These are phyloP conservation scores for Archegozetes longisetosus DNA, from an alignment of 1,140 invertebrate genomes.

Conservation along the genomic window DNA sequence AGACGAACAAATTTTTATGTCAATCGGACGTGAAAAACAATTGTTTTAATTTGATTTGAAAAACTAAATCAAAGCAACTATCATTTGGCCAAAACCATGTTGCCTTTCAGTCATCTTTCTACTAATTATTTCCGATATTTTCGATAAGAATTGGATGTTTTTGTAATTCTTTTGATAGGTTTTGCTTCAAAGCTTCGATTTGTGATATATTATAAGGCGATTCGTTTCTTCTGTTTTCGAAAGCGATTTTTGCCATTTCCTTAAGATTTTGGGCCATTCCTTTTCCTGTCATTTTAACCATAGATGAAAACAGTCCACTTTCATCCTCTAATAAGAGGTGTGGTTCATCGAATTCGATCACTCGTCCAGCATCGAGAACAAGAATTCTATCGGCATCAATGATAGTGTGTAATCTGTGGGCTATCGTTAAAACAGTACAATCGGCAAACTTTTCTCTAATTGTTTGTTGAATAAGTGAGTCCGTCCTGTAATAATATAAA, in stretches of 20 bases:
- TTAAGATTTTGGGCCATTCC: conserved; percentile 9
- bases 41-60: neutral
- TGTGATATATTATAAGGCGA: neutral
- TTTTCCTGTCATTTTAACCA: conserved; percentile 29
- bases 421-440: conserved; percentile 67
- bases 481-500: conserved; percentile 23
- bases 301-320: conserved; percentile 27
- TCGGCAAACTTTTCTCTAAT: conserved; percentile 36
- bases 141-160: neutral
- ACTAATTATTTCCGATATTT: neutral
- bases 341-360: conserved; percentile 48
- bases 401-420: conserved; percentile 41
- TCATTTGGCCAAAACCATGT: neutral
- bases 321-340: conserved; percentile 40
- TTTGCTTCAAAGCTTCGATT: neutral
- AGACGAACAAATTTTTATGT: neutral
- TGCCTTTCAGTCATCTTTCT: neutral
- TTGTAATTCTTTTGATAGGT: neutral
- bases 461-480: conserved; percentile 27
- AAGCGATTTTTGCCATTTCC: conserved; percentile 8
- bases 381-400: conserved; percentile 24
- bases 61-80: too few relatives aligned
- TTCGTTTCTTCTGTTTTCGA: neutral
- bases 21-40: neutral
- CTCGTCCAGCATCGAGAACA: conserved; percentile 23